Conservation (phyloP, 1,140 invertebrate genomes). For the Heterodera schachtii region DNA sequence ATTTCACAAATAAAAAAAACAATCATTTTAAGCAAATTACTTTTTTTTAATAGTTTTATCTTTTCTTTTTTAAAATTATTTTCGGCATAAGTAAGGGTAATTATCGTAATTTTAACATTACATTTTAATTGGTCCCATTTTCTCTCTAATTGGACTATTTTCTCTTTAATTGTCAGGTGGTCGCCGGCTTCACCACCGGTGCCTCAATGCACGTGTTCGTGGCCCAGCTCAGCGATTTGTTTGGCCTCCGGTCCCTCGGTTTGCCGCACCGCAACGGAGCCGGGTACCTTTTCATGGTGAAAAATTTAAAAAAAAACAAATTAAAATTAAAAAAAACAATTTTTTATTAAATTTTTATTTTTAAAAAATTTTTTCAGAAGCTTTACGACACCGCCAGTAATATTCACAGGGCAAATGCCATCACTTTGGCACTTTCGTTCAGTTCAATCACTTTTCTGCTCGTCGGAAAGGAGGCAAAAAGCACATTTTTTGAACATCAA, state of each 20-base stretch:
- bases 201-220: constrained; percentile 60
- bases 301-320: not conserved
- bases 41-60: too few relatives aligned
- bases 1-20: too few relatives aligned
- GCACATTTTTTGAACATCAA: too few relatives aligned
- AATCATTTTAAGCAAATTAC: too few relatives aligned
- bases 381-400: constrained; percentile 25
- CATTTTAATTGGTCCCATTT: too few relatives aligned
- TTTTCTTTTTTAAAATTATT: too few relatives aligned
- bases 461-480: constrained; percentile 52
- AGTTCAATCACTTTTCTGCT: constrained; percentile 52
- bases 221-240: constrained; percentile 59
- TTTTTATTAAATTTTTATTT: not conserved
- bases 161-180: constrained; percentile 27
- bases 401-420: constrained; percentile 40
- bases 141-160: too few relatives aligned
- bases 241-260: constrained; percentile 44
- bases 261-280: constrained; percentile 34
- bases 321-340: not conserved
- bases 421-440: constrained; percentile 45
- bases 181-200: constrained; percentile 61
- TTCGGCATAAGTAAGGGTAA: too few relatives aligned
- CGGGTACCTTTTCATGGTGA: constrained; percentile 52
- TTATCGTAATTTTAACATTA: too few relatives aligned
- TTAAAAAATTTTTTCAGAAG: constrained; percentile 2